A percentile compares a stretch with the other conserved stretches of the same genome.
Conservation (phyloP, 2,113 vertebrate species). For the Podiceps cristatus region DNA sequence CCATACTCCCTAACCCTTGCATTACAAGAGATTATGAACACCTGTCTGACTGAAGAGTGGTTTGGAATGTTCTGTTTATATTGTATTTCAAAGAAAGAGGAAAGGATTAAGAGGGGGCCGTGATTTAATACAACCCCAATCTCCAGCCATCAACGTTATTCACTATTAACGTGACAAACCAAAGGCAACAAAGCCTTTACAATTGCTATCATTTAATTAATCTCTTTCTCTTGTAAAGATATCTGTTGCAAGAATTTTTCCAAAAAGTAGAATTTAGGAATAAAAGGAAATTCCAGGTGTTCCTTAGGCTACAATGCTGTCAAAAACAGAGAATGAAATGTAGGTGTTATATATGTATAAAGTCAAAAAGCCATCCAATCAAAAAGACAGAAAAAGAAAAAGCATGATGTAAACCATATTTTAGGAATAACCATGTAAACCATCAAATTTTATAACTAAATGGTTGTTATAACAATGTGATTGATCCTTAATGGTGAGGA, state of each 20-base stretch:
- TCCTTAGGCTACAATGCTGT: neutral
- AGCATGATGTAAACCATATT: neutral
- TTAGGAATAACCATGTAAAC: neutral
- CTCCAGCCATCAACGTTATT: neutral
- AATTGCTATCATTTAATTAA: neutral
- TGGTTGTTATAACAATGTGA: neutral
- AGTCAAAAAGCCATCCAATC: neutral
- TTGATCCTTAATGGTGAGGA: neutral
- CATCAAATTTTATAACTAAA: neutral
- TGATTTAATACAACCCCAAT: neutral
- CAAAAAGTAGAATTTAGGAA: neutral
- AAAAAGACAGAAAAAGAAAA: neutral
- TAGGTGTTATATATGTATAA: neutral
- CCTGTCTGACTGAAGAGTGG: neutral
- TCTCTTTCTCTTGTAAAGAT: slow-evolving; percentile 17
- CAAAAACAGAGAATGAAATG: neutral
- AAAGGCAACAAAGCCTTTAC: slow-evolving; percentile 1
- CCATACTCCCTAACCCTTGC: neutral
- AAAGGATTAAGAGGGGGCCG: neutral
- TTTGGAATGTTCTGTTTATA: slow-evolving; percentile 18
- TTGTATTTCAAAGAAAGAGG: slow-evolving; percentile 37
- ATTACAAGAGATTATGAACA: neutral
- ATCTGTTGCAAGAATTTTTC: neutral
- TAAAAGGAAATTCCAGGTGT: neutral
- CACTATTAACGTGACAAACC: neutral